Conservation (phyloP, 2,113 vertebrate genomes). For the Pygoscelis adeliae region DNA sequence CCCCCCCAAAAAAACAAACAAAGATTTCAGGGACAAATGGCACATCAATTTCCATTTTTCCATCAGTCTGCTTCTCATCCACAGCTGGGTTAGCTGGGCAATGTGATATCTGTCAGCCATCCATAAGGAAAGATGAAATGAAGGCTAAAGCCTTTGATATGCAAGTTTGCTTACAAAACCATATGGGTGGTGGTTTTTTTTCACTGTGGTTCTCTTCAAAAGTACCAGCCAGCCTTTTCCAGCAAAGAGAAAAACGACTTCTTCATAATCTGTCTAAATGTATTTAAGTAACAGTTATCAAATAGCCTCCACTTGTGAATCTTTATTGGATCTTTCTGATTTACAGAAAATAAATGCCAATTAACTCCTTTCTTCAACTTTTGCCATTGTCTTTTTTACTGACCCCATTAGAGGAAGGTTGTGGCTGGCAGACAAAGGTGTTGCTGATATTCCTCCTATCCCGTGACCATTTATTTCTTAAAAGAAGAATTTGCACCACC, state of each 20-base stretch:
- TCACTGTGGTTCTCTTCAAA: not conserved
- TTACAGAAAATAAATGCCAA: not conserved
- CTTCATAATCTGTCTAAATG: not conserved
- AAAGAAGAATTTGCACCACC: not conserved
- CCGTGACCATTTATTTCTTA: not conserved
- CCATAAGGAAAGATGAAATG: not conserved
- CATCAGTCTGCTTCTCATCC: not conserved
- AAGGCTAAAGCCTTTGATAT: not conserved
- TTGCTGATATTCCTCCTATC: not conserved
- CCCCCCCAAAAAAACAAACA: fast-evolving
- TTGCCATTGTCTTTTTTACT: fast-evolving
- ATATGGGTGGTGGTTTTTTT: not conserved
- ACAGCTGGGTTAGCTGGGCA: not conserved
- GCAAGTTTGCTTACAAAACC: not conserved
- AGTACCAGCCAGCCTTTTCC: not conserved
- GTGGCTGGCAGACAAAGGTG: not conserved
- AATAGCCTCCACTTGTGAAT: not conserved
- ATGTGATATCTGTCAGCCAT: not conserved
- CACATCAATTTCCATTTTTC: not conserved
- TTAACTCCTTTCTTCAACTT: not conserved
- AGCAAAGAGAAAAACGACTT: not conserved
- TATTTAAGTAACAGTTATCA: not conserved
- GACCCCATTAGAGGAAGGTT: not conserved
- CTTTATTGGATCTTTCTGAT: not conserved
- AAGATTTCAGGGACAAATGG: not conserved